Conservation (phyloP, 2,113 vertebrate genomes). For the Oxyura jamaicensis region DNA sequence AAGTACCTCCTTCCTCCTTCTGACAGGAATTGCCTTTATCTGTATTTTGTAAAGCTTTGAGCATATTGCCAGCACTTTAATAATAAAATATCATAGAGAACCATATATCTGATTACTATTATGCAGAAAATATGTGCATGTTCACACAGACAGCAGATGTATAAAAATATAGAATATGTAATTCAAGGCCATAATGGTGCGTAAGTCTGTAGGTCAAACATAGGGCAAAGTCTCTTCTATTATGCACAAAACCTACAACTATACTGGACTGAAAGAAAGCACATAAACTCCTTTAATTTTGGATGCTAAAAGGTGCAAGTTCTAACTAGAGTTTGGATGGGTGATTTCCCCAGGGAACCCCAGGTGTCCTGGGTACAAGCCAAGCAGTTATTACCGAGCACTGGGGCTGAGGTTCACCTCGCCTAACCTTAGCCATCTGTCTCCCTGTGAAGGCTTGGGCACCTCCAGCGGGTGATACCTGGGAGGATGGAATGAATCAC, state of each 20-base stretch:
- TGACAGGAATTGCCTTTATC: constrained; percentile 61
- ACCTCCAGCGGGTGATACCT: constrained; percentile 53
- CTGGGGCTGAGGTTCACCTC: constrained; percentile 52
- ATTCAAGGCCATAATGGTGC: constrained; percentile 38
- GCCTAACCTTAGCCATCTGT: constrained; percentile 65
- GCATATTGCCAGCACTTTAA: constrained; percentile 58
- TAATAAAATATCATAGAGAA: constrained; percentile 51
- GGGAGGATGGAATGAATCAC: constrained; percentile 58
- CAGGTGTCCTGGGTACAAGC: constrained; percentile 51
- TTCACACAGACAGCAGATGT: constrained; percentile 58
- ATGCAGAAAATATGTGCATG: constrained; percentile 61
- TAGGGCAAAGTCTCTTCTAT: constrained; percentile 51
- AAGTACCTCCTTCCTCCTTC: constrained; percentile 36
- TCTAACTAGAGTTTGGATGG: constrained; percentile 16
- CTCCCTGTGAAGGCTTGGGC: constrained; percentile 1
- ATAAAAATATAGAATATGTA: constrained; percentile 59
- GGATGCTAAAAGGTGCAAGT: constrained; percentile 55
- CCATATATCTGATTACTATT: constrained; percentile 58
- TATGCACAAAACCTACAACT: not conserved
- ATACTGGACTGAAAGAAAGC: not conserved
- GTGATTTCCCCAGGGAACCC: constrained; percentile 71
- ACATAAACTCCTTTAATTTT: constrained; percentile 42
- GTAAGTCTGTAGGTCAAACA: constrained; percentile 53
- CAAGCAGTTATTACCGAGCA: constrained; percentile 60
- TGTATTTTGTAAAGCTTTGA: constrained; percentile 62